Evolutionary conservation across 1,140 invertebrate species (phyloP).

Genomic region (Acromyrmex echinatior): DNA sequence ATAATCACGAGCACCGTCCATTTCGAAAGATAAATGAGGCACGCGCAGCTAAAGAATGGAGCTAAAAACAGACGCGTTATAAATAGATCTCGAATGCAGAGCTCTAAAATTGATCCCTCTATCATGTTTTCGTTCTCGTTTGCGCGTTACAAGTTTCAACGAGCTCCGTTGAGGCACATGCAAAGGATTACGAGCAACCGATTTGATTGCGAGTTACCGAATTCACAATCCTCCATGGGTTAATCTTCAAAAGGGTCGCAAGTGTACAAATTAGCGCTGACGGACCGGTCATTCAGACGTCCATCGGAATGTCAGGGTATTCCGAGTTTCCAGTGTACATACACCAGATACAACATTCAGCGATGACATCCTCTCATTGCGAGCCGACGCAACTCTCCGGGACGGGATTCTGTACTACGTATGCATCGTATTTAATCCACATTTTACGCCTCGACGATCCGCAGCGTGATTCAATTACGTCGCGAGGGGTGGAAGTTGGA

Average conservation of each 20-base stretch:
- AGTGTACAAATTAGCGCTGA: conserved; percentile 59
- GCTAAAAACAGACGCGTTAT: conserved; percentile 35
- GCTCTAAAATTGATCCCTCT: conserved; percentile 1
- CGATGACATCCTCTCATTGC: conserved; percentile 22
- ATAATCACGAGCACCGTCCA: neutral
- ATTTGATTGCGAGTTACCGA: neutral
- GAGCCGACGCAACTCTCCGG: conserved; percentile 12
- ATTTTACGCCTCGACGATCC: conserved; percentile 72
- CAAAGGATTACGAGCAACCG: conserved; percentile 38
- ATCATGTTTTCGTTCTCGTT: conserved; percentile 23
- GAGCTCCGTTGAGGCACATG: neutral
- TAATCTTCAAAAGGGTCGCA: conserved; percentile 59
- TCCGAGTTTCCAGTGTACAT: conserved; percentile 12
- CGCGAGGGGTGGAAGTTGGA: conserved; percentile 56
- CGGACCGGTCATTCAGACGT: conserved; percentile 9
- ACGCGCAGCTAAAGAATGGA: neutral
- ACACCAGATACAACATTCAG: conserved; percentile 16
- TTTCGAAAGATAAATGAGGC: conserved; percentile 23
- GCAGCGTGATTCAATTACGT: conserved; percentile 77
- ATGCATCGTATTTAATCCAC: conserved; percentile 78
- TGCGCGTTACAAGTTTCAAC: conserved; percentile 28
- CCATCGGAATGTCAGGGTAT: conserved; percentile 16
- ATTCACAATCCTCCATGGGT: conserved; percentile 35
- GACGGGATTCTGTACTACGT: conserved; percentile 62
- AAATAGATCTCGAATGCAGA: conserved; percentile 48